Base-by-base conservation (phyloP, 2,888 invertebrate species). In the Spodoptera picta region DNA sequence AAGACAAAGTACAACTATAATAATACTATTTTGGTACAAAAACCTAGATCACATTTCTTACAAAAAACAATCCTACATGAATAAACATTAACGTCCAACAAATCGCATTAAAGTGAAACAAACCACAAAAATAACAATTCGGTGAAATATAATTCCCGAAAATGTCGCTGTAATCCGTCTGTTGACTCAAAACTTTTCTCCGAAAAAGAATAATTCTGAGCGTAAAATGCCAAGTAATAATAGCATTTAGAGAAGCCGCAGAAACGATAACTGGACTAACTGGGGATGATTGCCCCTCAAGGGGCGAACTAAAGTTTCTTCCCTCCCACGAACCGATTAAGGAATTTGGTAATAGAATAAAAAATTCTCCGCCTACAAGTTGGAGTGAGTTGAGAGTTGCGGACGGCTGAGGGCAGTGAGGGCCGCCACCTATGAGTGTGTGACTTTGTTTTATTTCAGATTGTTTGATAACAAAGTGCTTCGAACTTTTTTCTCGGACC, bases 261-360 rank as follows among this genome's bases (percentile, higher is more conserved):
- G 69, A 72, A 80, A 73, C 80, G 83, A 78, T 83, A 81, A 83
- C 81, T 78, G 78, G 64, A 62, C 61, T 83, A 83, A 83, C 77
- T 77, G 72, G 55, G 69, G 66, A 75, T 80, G 83, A 83, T 83
- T 81, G 84, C 71, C 69, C 73, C 83, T 77, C 69, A 48, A 79
- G 75, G 78, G 70, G 69, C 67, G 65, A 68, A 69, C 75, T 56
- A 64, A 80, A 80, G 54, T 80, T 78, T 70, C 61, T 59, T 41
- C 66, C 75, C 78, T 66, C 65, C 72, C 54, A 49, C 63, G 66
- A 56, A 75, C 57, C 80, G 74, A 80, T 83, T 82, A 81, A 77
- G 76, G 74, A 75, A 73, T 80, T 81, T 59, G 77, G 77, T 83
- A 83, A 83, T 83, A 80, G 80, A 83, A 83, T 83, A 83, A 82